These are phyloP conservation scores for Zhengitettix transpicula DNA, from an alignment of 2,888 invertebrate genomes.

Conservation along the genomic window DNA sequence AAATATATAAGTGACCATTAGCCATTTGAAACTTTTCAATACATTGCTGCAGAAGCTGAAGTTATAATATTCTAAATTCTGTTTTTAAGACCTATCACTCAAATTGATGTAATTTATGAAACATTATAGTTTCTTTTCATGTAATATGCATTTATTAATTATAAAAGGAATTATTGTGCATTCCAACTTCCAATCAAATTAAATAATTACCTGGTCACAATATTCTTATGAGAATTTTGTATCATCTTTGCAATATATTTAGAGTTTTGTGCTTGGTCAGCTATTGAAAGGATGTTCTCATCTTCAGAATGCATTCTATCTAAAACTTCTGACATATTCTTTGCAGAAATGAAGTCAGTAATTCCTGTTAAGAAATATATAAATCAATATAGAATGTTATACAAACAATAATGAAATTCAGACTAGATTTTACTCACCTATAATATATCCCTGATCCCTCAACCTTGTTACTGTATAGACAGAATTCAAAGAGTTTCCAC, in stretches of 20 bases:
- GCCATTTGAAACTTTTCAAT: too few relatives aligned
- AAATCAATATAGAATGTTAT: background rate
- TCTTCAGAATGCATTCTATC: constrained; percentile 30
- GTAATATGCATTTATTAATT: too few relatives aligned
- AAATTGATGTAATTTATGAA: too few relatives aligned
- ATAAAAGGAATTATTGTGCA: too few relatives aligned
- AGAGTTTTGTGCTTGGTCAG: constrained; percentile 21
- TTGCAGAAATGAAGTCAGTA: constrained; percentile 60
- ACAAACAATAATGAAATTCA: background rate
- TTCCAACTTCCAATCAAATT: too few relatives aligned
- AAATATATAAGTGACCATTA: too few relatives aligned
- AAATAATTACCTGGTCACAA: background rate
- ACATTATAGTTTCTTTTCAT: too few relatives aligned
- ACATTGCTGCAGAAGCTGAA: too few relatives aligned
- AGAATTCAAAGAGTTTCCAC: constrained; percentile 76
- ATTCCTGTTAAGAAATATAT: constrained; percentile 33
- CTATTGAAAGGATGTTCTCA: constrained; percentile 15
- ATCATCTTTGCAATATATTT: constrained; percentile 16
- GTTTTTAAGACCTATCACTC: too few relatives aligned
- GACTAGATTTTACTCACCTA: constrained; percentile 34
- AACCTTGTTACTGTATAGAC: constrained; percentile 64
- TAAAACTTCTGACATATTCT: constrained; percentile 51
- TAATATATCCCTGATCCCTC: constrained; percentile 57
- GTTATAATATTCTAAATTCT: too few relatives aligned
- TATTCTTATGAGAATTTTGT: background rate